Conservation (phyloP, 2,113 vertebrate species). For the Capreolus pygargus region DNA sequence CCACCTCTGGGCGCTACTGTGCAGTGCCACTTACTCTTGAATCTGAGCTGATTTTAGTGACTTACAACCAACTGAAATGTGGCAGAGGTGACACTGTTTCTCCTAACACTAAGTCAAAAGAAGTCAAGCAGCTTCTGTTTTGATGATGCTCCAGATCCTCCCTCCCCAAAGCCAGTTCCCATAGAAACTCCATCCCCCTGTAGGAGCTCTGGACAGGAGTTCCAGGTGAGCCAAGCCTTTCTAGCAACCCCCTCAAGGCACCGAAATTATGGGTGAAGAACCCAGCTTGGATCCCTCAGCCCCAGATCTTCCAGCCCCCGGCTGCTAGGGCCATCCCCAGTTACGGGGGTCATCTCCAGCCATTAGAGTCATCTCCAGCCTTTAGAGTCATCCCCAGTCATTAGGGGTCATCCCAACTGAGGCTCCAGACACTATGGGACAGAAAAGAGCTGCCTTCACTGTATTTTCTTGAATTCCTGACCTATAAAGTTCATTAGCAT, state of each 20-base stretch:
- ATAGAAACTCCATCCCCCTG: not conserved
- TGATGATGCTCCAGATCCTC: not conserved
- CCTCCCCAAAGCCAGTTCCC: not conserved
- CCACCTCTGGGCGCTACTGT: not conserved
- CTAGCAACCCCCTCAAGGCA: not conserved
- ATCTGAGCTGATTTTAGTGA: not conserved
- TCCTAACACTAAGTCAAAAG: not conserved
- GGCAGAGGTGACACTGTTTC: not conserved
- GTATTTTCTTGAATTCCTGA: not conserved
- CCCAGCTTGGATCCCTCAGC: not conserved
- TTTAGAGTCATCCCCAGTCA: not conserved
- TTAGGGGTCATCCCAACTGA: not conserved
- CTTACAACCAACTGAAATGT: not conserved
- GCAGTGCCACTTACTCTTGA: not conserved
- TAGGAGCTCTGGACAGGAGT: not conserved
- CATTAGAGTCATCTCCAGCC: accelerated
- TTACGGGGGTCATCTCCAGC: not conserved
- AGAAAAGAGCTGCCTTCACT: not conserved
- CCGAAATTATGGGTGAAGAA: not conserved
- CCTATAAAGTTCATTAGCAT: not conserved
- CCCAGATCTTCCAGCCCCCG: not conserved
- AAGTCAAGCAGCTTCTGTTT: not conserved
- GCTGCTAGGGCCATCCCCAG: not conserved
- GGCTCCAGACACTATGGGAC: not conserved
- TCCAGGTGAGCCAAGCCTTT: not conserved